Evolutionary conservation across 1,140 invertebrate species (phyloP), one percentile per base, ranked within the genome.

Genomic region (Sitodiplosis mosellana): DNA sequence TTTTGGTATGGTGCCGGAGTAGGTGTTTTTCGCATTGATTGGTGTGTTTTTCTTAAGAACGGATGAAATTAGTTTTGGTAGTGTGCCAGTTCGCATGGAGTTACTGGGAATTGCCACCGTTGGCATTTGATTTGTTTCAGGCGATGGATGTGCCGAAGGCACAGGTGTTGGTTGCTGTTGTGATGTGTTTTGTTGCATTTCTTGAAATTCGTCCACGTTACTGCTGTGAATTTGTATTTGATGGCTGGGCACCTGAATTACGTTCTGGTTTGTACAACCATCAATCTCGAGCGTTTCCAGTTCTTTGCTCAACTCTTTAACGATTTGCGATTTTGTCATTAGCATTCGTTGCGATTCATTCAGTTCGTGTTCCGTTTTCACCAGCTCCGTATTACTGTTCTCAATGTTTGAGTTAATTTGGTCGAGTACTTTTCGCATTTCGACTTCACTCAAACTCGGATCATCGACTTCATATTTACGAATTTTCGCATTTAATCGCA

Each of bases 271-370:
- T 27, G 27, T 27, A 27, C 10, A 4, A 18, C 2, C 69, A 54
- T 78, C 74, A 44, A 69, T 59, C 48, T 81, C 78, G 47, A 74
- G 70, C 52, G 71, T 68, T 33, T 75, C 70, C 45, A 83, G 62
- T 53, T 83, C 77, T 48, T 68, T 59, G 37, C 76, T 74, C 33
- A 84, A 63, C 48, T 70, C 71, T 45, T 79, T 73, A 6, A 83
- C 58, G 11, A 77, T 64, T 49, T 70, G 68, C 54, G 75, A 67
- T 59, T 80, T 73, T 33, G 69, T 70, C 47, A 76, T 70, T 19
- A 84, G 59, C 52, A 76, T 69, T 48, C 70, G 70, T 46, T 79
- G 74, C 17, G 75, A 74, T 49, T 74, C 73, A 41, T 72, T 66
- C 47, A 85, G 55, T 34, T 78, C 75, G 15, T 71, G 61, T 38